Evolutionary conservation across 2,888 invertebrate species (phyloP), one percentile per base, ranked within the genome.

Genomic region (Aphidoletes aphidimyza): DNA sequence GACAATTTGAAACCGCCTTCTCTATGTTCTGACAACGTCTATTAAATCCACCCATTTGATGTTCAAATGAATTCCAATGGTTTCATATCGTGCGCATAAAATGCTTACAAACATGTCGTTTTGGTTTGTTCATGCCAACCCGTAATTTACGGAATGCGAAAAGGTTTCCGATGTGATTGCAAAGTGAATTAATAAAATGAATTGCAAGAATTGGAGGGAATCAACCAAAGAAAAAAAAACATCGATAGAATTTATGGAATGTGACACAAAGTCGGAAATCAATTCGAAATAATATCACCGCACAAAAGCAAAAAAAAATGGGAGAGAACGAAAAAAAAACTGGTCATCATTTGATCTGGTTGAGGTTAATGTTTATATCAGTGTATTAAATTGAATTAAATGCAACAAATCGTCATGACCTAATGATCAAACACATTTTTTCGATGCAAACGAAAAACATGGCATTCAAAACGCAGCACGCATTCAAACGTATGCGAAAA

Each of bases 21-120:
- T 81, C 22, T 81, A 81, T 81, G 81, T 81, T 81, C 22, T 22
- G 37, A 81, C 81, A 81, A 37, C 81, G 81, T 81, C 81, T 81
- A 81, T 81, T 81, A 81, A 81, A 81, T 37, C 81, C 81, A 37
- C 81, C 81, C 81, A 81, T 81, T 81, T 81, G 81, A 81, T 81
- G 81, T 81, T 37, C 81, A 37, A 37, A 5, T n/a, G 6, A 37
- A 81, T 81, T 81, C 81, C 81, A 81, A 81, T 81, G 81, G 37
- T 37, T n/a, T 37, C 39, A 37, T 37, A n/a, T 37, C 39, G 37
- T 81, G 81, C 81, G 22, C 81, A 37, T 36, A 37, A 81, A 81
- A 81, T n/a, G 3, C 3, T 81, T 81, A n/a, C n/a, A 37, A n/a
- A 81, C 39, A 81, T 81, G 37, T n/a, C 37, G 36, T 81, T n/a